Percentiles rank a stretch among this genome's conserved stretches.
These are phyloP conservation scores for Cydia strobilella DNA, from an alignment of 1,140 invertebrate species.

Conservation along the genomic window DNA sequence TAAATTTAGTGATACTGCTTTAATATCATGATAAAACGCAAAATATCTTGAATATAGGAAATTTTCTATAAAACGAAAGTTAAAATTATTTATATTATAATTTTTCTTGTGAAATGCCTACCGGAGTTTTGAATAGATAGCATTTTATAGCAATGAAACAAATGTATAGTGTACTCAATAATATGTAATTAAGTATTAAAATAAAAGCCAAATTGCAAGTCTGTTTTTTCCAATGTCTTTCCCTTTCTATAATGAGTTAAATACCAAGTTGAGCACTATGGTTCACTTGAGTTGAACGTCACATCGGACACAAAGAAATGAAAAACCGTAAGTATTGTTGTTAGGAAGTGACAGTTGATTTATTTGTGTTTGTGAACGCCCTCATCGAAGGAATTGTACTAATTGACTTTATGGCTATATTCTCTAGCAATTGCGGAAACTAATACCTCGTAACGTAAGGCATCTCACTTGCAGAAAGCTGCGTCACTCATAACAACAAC, in stretches of 20 bases:
- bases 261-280: conserved; percentile 36
- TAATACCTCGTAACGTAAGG: no score
- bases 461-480: no score
- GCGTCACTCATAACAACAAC: no score
- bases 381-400: background rate
- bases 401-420: no score
- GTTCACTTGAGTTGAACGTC: no score
- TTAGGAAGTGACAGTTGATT: background rate
- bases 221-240: conserved; percentile 40
- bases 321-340: background rate
- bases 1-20: conserved; percentile 79
- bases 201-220: conserved; percentile 76
- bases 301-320: background rate
- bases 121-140: conserved; percentile 78
- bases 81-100: conserved; percentile 73
- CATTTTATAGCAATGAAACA: conserved; percentile 79
- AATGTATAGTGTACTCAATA: conserved; percentile 79
- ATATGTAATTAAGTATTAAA: conserved; percentile 80
- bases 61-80: conserved; percentile 78
- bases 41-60: conserved; percentile 76
- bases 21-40: conserved; percentile 78
- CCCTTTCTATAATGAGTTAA: conserved; percentile 36
- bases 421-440: no score
- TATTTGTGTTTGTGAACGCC: background rate
- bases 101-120: conserved; percentile 75